These are phyloP conservation scores for Lepilemur septentrionalis DNA, from an alignment of 2,797 vertebrate species.

Conservation along the genomic window DNA sequence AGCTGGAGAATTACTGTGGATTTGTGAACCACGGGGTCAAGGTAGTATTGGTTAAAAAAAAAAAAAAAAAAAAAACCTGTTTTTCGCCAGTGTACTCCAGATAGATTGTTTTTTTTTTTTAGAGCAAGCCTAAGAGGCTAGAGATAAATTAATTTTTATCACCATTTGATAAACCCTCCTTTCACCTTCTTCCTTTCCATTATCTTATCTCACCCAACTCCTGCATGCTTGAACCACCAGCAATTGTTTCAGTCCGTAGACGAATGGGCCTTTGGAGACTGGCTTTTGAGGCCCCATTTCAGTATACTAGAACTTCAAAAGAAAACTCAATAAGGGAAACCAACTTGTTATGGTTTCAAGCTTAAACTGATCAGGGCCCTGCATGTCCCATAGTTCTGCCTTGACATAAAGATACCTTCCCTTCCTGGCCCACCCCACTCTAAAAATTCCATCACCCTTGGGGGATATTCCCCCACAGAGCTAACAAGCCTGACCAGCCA, in stretches of 20 bases:
- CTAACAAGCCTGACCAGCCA: not conserved
- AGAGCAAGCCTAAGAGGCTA: not conserved
- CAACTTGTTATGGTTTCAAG: conserved; percentile 35
- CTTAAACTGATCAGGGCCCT: not conserved
- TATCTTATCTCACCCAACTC: not conserved
- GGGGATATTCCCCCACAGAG: not conserved
- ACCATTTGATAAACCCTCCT: not conserved
- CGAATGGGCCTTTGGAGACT: not conserved
- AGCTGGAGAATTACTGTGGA: not conserved
- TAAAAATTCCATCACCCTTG: not conserved
- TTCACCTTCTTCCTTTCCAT: not conserved
- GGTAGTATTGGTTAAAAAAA: not conserved
- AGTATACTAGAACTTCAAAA: not conserved
- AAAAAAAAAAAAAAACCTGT: not conserved
- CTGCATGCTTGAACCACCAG: not conserved
- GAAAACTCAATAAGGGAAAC: not conserved
- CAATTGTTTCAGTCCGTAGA: not conserved
- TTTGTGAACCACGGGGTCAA: not conserved
- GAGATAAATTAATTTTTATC: not conserved
- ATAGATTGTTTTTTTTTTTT: not conserved
- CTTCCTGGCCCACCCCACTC: not conserved
- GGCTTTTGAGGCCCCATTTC: not conserved
- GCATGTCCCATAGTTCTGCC: not conserved
- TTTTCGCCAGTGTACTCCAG: not conserved
- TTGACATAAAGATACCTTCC: conserved; percentile 41